These are phyloP conservation scores for Apogon hyalosoma DNA, from an alignment of 2,797 vertebrate genomes.

Conservation along the genomic window DNA sequence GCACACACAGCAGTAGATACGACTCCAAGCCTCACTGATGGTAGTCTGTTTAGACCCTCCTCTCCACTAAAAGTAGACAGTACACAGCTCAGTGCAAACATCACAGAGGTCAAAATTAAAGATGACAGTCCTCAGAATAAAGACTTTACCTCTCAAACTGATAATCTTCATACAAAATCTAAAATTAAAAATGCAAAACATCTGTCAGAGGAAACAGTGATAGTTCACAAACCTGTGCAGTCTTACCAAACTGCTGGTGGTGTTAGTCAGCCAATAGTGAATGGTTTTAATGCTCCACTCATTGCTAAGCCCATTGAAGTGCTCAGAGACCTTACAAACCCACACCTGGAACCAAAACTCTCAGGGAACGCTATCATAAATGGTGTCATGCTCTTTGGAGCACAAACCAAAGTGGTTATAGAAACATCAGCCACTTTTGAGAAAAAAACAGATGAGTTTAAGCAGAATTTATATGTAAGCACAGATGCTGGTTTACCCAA, in stretches of 20 bases:
- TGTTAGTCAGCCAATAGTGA: constrained; percentile 20
- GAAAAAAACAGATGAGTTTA: constrained; percentile 31
- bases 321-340: constrained; percentile 14
- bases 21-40: constrained; percentile 40
- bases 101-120: constrained; percentile 18
- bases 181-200: constrained; percentile 27
- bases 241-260: constrained; percentile 14
- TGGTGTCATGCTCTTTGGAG: constrained; percentile 1
- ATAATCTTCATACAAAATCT: constrained; percentile 4
- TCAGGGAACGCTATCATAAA: constrained; percentile 19
- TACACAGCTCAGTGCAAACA: constrained; percentile 30
- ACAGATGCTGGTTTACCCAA: constrained; percentile 8
- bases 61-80: constrained; percentile 49
- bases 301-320: constrained; percentile 21
- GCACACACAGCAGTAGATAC: constrained; percentile 59
- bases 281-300: constrained; percentile 5
- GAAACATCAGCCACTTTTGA: constrained; percentile 10
- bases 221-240: background rate
- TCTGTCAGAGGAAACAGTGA: constrained; percentile 22
- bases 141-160: background rate
- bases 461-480: constrained; percentile 17
- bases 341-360: constrained; percentile 23
- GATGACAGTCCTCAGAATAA: constrained; percentile 31
- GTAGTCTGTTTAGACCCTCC: constrained; percentile 44
- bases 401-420: constrained; percentile 25